Base-by-base conservation (phyloP, 2,797 vertebrate genomes). In the Gorsachius magnificus region DNA sequence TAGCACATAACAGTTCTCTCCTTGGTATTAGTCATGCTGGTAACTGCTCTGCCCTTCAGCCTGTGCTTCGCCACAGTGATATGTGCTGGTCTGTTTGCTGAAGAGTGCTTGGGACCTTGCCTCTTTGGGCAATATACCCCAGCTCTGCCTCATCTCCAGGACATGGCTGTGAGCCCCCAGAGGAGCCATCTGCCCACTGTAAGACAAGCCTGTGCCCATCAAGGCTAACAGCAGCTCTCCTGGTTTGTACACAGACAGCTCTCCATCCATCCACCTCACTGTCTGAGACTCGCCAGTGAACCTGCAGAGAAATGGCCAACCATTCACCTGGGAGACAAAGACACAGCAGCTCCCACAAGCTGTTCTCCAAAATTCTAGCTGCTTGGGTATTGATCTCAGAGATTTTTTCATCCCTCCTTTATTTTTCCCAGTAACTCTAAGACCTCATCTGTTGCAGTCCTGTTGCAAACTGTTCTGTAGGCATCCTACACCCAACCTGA, bases 171-270 rank as follows among this genome's bases (percentile, higher is more conserved):
- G 13, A 77, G 14, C 7, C 6, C 26, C 5, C 29, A 54, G 22
- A 57, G 11, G 11, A 74, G 13, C 13, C 3, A 2, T 43, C 24
- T 50, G 25, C 6, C 26, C 7, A 2, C 1, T 5, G 2, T 33
- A 18, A 79, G 29, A 80, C 18, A 56, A 80, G 17, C 7, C 7
- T 60, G 10, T 78, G 15, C 5, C 15, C 2, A 1, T 4, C 3
- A 65, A 86, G 13, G 6, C 8, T 70, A 48, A 63, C 2, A 3
- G 15, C 10, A 53, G 11, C 3, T 54, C 24, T 60, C 5, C 2
- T 33, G 5, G 7, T 74, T 63, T 78, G 11, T 31, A 38, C 2
- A 1, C 33, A 70, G 24, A 15, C 20, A 85, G 43, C 8, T 33
- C 22, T 60, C 54, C 28, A 9, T 60, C 54, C 28, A 9, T 22